Conservation (phyloP, 2,797 vertebrate species). For the Chanos chanos region DNA sequence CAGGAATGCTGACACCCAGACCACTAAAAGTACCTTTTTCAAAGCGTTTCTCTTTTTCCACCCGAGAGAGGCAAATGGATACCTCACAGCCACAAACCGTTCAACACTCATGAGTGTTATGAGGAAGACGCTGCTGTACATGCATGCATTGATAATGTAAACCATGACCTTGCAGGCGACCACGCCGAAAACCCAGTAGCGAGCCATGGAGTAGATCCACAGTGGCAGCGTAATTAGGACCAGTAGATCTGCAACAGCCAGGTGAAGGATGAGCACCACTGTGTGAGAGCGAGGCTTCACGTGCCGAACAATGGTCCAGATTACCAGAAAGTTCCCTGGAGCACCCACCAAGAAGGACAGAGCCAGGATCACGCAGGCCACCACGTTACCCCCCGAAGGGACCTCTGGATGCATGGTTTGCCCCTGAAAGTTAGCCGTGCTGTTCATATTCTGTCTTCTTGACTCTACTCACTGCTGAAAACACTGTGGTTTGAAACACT, state of each 20-base stretch:
- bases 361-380: conserved; percentile 72
- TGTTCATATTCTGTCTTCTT: conserved; percentile 58
- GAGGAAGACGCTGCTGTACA: conserved; percentile 85
- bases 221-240: conserved; percentile 81
- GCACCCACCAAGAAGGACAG: conserved; percentile 76
- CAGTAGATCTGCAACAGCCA: conserved; percentile 79
- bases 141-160: conserved; percentile 76
- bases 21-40: conserved; percentile 59
- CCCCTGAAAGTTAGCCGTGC: conserved; percentile 20
- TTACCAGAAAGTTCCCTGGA: conserved; percentile 81
- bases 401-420: conserved; percentile 52
- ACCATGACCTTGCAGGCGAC: conserved; percentile 71
- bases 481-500: conserved; percentile 45
- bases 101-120: conserved; percentile 83
- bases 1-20: conserved; percentile 74
- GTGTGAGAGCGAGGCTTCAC: conserved; percentile 78
- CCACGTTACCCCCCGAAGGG: conserved; percentile 34
- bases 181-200: conserved; percentile 77
- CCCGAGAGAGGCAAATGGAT: conserved; percentile 70
- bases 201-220: conserved; percentile 82
- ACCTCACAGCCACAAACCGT: conserved; percentile 75
- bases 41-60: conserved; percentile 71
- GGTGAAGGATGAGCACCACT: conserved; percentile 78
- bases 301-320: conserved; percentile 80
- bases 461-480: conserved; percentile 38